Evolutionary conservation across 2,888 invertebrate genomes (phyloP).

Genomic region (Amiota minor): DNA sequence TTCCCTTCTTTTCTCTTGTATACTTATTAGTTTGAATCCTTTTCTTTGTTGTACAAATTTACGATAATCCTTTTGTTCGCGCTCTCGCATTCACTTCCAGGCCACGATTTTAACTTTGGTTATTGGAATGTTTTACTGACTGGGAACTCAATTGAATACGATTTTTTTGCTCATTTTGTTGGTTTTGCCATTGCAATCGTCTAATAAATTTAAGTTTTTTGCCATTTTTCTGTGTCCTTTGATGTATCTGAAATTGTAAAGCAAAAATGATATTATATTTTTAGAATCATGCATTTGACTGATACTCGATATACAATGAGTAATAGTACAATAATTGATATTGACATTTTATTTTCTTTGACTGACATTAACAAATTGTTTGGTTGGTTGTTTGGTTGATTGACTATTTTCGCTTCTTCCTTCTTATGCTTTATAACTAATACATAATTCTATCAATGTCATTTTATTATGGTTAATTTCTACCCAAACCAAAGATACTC

Average conservation of each 20-base stretch:
- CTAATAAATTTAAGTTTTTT: slow-evolving; percentile 3
- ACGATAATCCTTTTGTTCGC: slow-evolving; percentile 15
- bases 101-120: not conserved
- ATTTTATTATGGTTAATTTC: too few species aligned
- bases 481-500: too few species aligned
- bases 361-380: slow-evolving; percentile 14
- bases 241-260: too few species aligned
- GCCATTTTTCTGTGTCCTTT: slow-evolving; percentile 1
- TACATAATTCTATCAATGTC: too few species aligned
- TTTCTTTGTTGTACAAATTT: not conserved
- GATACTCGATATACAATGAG: too few species aligned
- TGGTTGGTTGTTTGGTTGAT: not conserved
- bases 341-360: slow-evolving; percentile 7
- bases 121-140: not conserved
- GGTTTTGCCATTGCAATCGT: not conserved
- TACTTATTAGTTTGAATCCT: too few species aligned
- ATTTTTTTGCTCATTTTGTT: not conserved
- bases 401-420: not conserved
- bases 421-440: too few species aligned
- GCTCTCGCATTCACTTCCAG: not conserved
- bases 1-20: not conserved
- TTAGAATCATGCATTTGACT: too few species aligned
- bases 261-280: too few species aligned
- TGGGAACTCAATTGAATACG: not conserved
- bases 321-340: not conserved